A percentile compares a stretch with the other conserved stretches of the same genome.
Evolutionary conservation across 2,888 invertebrate species (phyloP).

Genomic region (Drosophila suboccidentalis): DNA sequence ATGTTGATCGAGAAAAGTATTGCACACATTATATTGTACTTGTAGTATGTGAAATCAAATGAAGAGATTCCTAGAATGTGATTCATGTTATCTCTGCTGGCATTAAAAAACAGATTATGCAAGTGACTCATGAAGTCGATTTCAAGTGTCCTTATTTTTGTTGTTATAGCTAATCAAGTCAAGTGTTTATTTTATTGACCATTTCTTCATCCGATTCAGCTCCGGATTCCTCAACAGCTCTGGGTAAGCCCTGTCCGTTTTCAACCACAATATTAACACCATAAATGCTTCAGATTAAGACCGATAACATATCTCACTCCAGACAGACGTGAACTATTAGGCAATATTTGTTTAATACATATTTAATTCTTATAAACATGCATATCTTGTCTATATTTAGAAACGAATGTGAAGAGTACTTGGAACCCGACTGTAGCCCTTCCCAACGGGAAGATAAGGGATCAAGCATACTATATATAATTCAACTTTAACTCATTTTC

Average conservation of each 20-base stretch:
- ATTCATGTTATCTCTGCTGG: conserved; percentile 3
- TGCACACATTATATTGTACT: not conserved
- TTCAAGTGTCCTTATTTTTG: not conserved
- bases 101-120: not conserved
- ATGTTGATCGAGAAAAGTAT: not conserved
- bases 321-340: not conserved
- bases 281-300: not conserved
- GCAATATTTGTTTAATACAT: not conserved
- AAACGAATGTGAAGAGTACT: not conserved
- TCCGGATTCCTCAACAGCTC: not conserved
- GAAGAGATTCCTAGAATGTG: conserved; percentile 12
- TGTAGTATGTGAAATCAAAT: not conserved
- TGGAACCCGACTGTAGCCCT: not conserved
- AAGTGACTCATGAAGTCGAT: conserved; percentile 5
- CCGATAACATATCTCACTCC: not conserved
- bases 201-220: conserved; percentile 4
- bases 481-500: not conserved
- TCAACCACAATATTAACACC: not conserved
- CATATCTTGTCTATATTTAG: conserved; percentile 1
- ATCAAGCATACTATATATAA: not conserved
- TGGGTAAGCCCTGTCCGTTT: not conserved
- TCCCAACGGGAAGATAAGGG: not conserved
- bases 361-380: not conserved
- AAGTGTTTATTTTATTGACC: conserved; percentile 23
- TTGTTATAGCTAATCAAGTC: conserved; percentile 3